Evolutionary conservation across 2,113 vertebrate genomes (phyloP), one percentile per base, ranked within the genome.

Genomic region (Phylloscopus whistleri): DNA sequence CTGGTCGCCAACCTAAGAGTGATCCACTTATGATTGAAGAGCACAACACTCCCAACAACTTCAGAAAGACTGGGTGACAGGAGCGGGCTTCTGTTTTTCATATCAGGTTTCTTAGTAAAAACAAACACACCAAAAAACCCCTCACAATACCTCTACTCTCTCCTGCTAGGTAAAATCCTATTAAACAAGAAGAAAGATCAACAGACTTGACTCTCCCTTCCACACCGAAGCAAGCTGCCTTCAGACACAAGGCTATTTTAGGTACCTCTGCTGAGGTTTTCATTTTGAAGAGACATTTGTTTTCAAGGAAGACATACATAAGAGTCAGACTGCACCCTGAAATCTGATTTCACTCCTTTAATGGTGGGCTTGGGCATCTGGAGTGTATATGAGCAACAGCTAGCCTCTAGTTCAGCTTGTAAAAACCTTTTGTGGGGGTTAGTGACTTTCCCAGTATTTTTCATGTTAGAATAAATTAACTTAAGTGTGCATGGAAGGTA

Each of bases 401-500:
- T 46, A 88, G 46, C 35, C 69, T 93, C 70, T 75, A 89, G 49
- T 89, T 92, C 22, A 84, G 82, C 56, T 90, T 95, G 87, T 91
- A 95, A 97, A 96, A 74, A 53, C 56, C 84, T 96, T 92, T 88
- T 93, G 55, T 62, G 67, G 63, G 33, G 49, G 37, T 68, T 41
- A 94, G 83, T 35, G 55, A 94, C 86, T 86, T 94, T 58, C 59
- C 66, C 49, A 84, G 72, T 78, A 89, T 92, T 94, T 93, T 93
- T 96, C 76, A 87, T 75, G 63, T 81, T 97, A 81, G 79, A 95
- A 96, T 96, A 97, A 96, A 95, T 92, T 97, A 94, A 96, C 84
- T 97, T 94, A 83, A 96, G 68, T 92, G 87, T 88, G 51, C 67
- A 82, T 53, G 63, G 93, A 96, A 93, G 78, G 89, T 95, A 91